These are phyloP conservation scores for Crax fasciolata DNA, from an alignment of 2,797 vertebrate species.

Conservation along the genomic window DNA sequence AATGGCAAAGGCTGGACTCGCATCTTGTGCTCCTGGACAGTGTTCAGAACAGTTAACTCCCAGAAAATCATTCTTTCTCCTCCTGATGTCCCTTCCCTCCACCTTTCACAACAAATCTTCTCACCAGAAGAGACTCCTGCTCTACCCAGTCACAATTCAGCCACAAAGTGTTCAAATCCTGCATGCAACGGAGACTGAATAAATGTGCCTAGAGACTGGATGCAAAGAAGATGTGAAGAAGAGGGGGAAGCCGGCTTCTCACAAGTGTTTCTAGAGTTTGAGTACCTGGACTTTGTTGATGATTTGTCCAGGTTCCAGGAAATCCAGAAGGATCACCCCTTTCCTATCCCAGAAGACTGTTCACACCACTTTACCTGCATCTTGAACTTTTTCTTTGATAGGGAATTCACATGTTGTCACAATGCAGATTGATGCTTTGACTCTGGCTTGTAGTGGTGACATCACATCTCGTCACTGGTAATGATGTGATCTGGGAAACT, in stretches of 20 bases:
- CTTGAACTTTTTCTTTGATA: neutral
- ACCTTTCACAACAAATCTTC: neutral
- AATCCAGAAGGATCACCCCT: neutral
- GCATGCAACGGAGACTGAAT: neutral
- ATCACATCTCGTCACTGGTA: neutral
- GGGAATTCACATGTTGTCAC: neutral
- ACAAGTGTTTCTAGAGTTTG: neutral
- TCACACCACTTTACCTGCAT: neutral
- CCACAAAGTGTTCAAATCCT: neutral
- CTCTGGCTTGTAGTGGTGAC: neutral
- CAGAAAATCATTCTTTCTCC: neutral
- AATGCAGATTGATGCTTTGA: neutral
- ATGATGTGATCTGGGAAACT: neutral
- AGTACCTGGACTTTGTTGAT: neutral
- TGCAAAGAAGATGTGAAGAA: accelerated
- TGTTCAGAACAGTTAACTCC: neutral
- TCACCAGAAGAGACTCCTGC: neutral
- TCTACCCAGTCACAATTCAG: neutral
- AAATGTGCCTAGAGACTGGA: neutral
- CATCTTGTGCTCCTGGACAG: neutral
- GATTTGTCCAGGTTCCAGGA: neutral
- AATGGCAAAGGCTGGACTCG: neutral
- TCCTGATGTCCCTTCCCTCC: neutral
- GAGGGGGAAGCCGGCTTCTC: accelerated
- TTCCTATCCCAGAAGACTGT: neutral